These are phyloP conservation scores for Philonicus albiceps DNA, from an alignment of 2,888 invertebrate species.

Conservation along the genomic window DNA sequence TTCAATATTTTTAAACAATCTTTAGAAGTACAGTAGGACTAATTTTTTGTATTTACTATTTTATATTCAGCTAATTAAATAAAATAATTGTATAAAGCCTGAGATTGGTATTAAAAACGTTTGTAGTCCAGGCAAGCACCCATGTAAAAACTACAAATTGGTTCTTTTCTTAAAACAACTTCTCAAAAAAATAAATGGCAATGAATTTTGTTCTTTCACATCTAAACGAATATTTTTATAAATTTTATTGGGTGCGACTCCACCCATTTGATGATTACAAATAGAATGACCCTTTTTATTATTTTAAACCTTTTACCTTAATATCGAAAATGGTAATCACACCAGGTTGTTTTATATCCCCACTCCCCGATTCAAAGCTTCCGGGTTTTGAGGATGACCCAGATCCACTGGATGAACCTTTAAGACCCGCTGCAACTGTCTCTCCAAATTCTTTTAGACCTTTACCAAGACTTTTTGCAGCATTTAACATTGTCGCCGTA, in stretches of 20 bases:
- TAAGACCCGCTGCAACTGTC: constrained; percentile 88
- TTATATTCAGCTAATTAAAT: no score
- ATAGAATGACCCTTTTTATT: not conserved
- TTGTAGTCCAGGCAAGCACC: no score
- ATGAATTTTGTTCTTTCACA: no score
- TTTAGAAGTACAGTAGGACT: no score
- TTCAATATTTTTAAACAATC: no score
- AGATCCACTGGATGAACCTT: constrained; percentile 70
- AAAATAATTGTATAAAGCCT: no score
- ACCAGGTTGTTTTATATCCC: constrained; percentile 79
- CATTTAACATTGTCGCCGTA: constrained; percentile 92
- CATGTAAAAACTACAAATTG: no score
- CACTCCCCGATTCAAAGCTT: constrained; percentile 64
- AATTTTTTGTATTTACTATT: no score
- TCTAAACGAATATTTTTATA: no score
- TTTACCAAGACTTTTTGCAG: constrained; percentile 92
- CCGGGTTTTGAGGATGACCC: constrained; percentile 60
- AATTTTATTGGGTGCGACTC: not conserved
- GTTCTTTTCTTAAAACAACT: no score
- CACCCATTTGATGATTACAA: not conserved
- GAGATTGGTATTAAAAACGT: no score
- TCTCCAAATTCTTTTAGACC: constrained; percentile 90
- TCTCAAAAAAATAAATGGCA: no score
- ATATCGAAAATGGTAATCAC: constrained; percentile 88
- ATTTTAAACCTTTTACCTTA: constrained; percentile 65